phyloP scores from a whole-genome alignment of 64 coral and sea anemone species.

The Acropora yongei region DNA sequence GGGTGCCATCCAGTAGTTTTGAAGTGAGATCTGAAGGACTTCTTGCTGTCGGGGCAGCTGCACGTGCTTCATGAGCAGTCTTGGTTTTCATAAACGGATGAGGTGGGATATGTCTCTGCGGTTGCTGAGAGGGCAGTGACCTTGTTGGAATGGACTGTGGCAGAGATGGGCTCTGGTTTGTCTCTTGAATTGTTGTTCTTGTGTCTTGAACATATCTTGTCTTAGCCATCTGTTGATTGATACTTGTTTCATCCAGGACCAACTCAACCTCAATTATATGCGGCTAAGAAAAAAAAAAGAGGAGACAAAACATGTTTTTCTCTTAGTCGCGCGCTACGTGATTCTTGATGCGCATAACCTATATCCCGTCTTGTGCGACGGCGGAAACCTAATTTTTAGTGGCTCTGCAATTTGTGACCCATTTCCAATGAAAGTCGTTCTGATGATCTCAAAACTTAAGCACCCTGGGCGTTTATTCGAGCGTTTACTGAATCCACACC shows the following conservation, averaged over 20 bases:
- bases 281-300: neutral
- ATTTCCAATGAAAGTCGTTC: no score
- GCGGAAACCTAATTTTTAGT: no score
- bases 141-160: neutral
- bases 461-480: no score
- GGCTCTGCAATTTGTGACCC: no score
- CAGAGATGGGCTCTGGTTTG: neutral
- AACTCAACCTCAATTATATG: slow-evolving; percentile 67
- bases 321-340: no score
- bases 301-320: no score
- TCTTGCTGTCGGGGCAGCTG: neutral
- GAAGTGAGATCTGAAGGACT: neutral
- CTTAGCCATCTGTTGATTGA: slow-evolving; percentile 33
- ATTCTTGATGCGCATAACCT: no score
- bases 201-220: slow-evolving; percentile 34
- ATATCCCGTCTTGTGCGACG: no score
- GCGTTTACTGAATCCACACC: no score
- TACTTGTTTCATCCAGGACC: neutral
- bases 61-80: neutral
- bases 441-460: no score
- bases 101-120: neutral
- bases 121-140: neutral
- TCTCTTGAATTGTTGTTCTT: neutral
- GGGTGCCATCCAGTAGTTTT: neutral
- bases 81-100: neutral